phyloP scores from a whole-genome alignment of 2,888 invertebrate genomes.

The Saturnia pavonia region DNA sequence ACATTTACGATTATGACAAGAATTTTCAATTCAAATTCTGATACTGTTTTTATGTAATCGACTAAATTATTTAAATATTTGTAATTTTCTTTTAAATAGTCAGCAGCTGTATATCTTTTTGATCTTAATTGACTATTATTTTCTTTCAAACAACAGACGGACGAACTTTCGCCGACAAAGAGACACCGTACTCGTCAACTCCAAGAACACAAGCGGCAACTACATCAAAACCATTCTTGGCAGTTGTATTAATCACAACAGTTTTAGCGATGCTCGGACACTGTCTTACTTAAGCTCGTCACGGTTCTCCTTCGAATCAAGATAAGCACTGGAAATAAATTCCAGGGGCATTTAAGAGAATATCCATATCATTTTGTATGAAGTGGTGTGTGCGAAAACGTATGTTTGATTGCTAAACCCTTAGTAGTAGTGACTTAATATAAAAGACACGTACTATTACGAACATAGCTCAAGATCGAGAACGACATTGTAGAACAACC shows the following conservation, averaged over 20 bases:
- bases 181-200: constrained; percentile 54
- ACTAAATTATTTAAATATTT: background rate
- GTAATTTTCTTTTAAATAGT: background rate
- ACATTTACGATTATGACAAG: background rate
- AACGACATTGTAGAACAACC: constrained; percentile 16
- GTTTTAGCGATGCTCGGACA: constrained; percentile 36
- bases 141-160: constrained; percentile 35
- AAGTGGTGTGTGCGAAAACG: constrained; percentile 41
- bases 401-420: constrained; percentile 37
- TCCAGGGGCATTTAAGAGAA: constrained; percentile 41
- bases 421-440: constrained; percentile 43
- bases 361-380: constrained; percentile 58
- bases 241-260: constrained; percentile 38
- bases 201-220: constrained; percentile 51
- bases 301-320: constrained; percentile 7
- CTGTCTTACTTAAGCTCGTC: constrained; percentile 46
- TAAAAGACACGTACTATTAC: constrained; percentile 45
- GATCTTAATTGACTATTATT: constrained; percentile 12
- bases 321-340: constrained; percentile 6
- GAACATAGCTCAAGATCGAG: constrained; percentile 16
- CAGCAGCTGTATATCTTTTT: background rate
- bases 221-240: constrained; percentile 36
- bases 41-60: background rate
- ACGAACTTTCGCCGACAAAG: constrained; percentile 40
- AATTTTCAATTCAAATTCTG: background rate